Percentiles rank a stretch among this genome's conserved stretches.
phyloP scores from a whole-genome alignment of 2,797 vertebrate genomes.

The Ispidina picta region DNA sequence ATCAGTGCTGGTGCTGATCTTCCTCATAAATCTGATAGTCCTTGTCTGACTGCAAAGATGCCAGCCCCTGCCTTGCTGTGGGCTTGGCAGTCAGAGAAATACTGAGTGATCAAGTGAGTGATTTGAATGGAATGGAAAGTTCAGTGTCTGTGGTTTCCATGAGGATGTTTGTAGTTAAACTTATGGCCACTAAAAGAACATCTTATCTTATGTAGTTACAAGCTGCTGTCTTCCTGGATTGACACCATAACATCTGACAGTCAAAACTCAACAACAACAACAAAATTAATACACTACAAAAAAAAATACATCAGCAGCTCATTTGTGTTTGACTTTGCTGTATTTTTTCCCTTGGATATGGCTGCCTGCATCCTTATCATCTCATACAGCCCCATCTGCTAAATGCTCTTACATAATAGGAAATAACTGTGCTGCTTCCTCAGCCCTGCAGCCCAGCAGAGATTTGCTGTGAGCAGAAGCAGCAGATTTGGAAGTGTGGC shows the following conservation, averaged over 20 bases:
- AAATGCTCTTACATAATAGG: background rate
- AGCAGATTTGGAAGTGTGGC: constrained; percentile 9
- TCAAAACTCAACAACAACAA: background rate
- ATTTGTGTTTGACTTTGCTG: background rate
- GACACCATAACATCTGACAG: background rate
- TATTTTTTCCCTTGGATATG: background rate
- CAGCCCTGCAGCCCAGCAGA: background rate
- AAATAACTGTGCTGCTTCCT: background rate
- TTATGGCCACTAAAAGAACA: background rate
- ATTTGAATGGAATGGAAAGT: background rate
- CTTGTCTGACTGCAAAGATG: background rate
- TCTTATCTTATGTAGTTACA: background rate
- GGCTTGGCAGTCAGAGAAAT: background rate
- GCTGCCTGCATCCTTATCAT: background rate
- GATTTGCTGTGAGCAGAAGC: background rate
- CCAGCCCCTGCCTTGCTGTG: background rate
- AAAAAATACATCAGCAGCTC: accelerated
- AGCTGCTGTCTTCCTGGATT: background rate
- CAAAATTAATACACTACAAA: background rate
- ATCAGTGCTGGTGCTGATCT: background rate
- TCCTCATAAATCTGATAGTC: background rate
- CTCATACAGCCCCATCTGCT: background rate
- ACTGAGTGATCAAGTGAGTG: background rate
- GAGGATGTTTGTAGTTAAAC: background rate
- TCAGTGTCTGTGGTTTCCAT: background rate